A percentile compares a stretch with the other conserved stretches of the same genome.
Conservation (phyloP, 2,888 invertebrate genomes). For the Sarcophaga subvicina region DNA sequence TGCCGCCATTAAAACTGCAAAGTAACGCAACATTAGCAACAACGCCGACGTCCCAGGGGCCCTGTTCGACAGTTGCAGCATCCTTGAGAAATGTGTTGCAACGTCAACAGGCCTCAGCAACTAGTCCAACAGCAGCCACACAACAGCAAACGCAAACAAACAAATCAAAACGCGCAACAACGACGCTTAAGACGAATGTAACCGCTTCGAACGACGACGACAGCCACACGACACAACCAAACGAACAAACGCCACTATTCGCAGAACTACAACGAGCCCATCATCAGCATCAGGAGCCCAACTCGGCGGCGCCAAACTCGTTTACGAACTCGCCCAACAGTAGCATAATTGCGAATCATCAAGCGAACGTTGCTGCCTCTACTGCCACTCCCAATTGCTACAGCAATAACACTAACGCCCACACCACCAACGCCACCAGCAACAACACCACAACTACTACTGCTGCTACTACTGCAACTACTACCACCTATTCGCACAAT, state of each 20-base stretch:
- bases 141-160: slow-evolving; percentile 62
- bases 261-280: slow-evolving; percentile 49
- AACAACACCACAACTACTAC: slow-evolving; percentile 56
- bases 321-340: slow-evolving; percentile 53
- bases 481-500: slow-evolving; percentile 79
- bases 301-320: slow-evolving; percentile 20
- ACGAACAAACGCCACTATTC: slow-evolving; percentile 77
- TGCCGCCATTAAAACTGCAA: slow-evolving; percentile 69
- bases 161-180: slow-evolving; percentile 61
- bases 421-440: slow-evolving; percentile 57
- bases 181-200: slow-evolving; percentile 64
- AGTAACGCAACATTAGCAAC: slow-evolving; percentile 41
- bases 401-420: slow-evolving; percentile 33
- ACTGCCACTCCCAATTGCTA: slow-evolving; percentile 63
- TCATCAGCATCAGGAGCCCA: slow-evolving; percentile 43
- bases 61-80: slow-evolving; percentile 70
- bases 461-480: slow-evolving; percentile 67
- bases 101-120: slow-evolving; percentile 74
- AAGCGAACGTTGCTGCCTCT: slow-evolving; percentile 56
- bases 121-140: slow-evolving; percentile 60
- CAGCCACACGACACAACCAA: slow-evolving; percentile 71
- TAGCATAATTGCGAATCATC: slow-evolving; percentile 63
- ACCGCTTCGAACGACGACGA: slow-evolving; percentile 68
- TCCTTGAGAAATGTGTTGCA: slow-evolving; percentile 75
- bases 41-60: slow-evolving; percentile 60